These are phyloP conservation scores for Helogale parvula DNA, from an alignment of 2,113 vertebrate species.

Conservation along the genomic window DNA sequence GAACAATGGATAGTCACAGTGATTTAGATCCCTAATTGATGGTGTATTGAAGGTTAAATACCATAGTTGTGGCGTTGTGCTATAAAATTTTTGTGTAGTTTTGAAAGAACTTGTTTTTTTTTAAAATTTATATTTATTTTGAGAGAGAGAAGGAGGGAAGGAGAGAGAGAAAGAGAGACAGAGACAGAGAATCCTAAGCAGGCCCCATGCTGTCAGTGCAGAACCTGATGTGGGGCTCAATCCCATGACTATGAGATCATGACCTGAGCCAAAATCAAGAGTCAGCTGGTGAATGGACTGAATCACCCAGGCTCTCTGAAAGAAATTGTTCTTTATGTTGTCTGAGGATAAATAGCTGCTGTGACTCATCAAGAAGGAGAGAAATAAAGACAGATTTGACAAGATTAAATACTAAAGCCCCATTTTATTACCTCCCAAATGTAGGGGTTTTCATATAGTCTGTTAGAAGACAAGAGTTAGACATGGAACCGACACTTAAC, in stretches of 20 bases:
- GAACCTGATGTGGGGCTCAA: no score
- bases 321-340: not conserved
- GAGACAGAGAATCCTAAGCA: no score
- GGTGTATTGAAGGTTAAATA: not conserved
- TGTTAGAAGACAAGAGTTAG: not conserved
- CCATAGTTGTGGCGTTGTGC: not conserved
- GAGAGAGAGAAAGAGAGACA: no score
- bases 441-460: not conserved
- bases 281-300: no score
- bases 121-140: no score
- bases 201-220: no score
- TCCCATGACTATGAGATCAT: no score
- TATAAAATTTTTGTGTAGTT: not conserved
- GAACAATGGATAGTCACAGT: not conserved
- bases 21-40: not conserved
- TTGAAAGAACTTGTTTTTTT: not conserved
- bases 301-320: not conserved
- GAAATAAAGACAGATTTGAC: not conserved
- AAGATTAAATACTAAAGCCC: not conserved
- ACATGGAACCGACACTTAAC: not conserved
- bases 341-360: not conserved
- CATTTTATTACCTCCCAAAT: not conserved
- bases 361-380: not conserved
- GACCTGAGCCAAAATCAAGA: no score
- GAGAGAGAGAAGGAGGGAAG: no score